Conservation (phyloP, 2,113 vertebrate species). For the Catharus minimus region DNA sequence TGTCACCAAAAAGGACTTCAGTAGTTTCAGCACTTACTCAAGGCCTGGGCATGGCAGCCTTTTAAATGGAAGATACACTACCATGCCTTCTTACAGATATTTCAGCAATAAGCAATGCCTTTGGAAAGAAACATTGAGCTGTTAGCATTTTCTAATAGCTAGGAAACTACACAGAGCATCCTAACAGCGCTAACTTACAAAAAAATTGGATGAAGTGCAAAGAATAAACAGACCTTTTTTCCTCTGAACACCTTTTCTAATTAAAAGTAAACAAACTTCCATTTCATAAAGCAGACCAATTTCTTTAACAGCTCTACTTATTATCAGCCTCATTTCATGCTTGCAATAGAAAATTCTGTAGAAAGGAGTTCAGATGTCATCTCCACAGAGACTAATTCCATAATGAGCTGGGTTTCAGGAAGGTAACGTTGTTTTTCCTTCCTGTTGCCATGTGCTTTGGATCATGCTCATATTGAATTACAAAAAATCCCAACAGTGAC, state of each 20-base stretch:
- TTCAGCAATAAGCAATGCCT: background rate
- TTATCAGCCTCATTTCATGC: background rate
- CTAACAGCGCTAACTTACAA: background rate
- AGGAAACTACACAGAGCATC: background rate
- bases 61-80: background rate
- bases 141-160: background rate
- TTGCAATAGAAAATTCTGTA: background rate
- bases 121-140: background rate
- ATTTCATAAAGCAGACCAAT: background rate
- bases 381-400: conserved; percentile 28
- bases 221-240: conserved; percentile 2
- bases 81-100: background rate
- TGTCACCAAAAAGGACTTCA: background rate
- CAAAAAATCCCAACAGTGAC: background rate
- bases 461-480: background rate
- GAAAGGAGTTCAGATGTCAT: conserved; percentile 24
- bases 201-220: background rate
- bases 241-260: conserved; percentile 25
- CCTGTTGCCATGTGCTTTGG: conserved; percentile 25
- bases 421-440: background rate
- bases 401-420: conserved; percentile 19
- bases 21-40: background rate
- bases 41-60: background rate
- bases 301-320: conserved; percentile 17
- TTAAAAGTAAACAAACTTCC: conserved; percentile 40